Evolutionary conservation across 1,140 invertebrate species (phyloP).

Genomic region (Drosophila setifemur): DNA sequence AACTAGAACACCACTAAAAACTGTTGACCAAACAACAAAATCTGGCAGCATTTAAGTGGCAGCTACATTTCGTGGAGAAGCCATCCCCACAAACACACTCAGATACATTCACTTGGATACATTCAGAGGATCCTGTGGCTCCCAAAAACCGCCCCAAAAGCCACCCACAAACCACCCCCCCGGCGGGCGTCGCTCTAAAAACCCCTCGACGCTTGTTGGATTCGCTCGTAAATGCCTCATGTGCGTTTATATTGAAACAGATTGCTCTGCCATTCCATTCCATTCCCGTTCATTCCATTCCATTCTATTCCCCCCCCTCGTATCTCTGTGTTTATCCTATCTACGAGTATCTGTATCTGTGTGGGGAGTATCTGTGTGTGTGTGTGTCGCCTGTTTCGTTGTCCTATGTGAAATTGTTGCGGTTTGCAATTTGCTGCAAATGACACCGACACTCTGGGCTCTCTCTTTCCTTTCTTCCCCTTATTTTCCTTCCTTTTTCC

Average conservation of each 20-base stretch:
- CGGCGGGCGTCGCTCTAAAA: too few species aligned
- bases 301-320: constrained; percentile 15
- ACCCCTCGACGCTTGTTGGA: constrained; percentile 52
- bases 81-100: constrained; percentile 6
- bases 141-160: constrained; percentile 1
- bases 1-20: constrained; percentile 26
- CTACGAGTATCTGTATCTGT: constrained; percentile 5
- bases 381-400: constrained; percentile 44
- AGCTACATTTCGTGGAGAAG: constrained; percentile 9
- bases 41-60: constrained; percentile 71
- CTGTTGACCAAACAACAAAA: constrained; percentile 64
- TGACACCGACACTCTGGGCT: constrained; percentile 55
- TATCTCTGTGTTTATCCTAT: background rate
- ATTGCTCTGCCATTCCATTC: constrained; percentile 69
- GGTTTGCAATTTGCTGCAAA: constrained; percentile 82
- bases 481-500: background rate
- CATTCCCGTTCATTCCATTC: constrained; percentile 11
- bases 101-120: background rate
- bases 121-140: too few species aligned
- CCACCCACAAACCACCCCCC: background rate
- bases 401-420: constrained; percentile 80
- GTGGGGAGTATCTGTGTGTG: constrained; percentile 5
- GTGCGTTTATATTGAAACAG: constrained; percentile 82
- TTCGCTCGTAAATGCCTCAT: constrained; percentile 77
- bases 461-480: background rate